Evolutionary conservation across 2,888 invertebrate genomes (phyloP).

Genomic region (Platypus cylindrus): DNA sequence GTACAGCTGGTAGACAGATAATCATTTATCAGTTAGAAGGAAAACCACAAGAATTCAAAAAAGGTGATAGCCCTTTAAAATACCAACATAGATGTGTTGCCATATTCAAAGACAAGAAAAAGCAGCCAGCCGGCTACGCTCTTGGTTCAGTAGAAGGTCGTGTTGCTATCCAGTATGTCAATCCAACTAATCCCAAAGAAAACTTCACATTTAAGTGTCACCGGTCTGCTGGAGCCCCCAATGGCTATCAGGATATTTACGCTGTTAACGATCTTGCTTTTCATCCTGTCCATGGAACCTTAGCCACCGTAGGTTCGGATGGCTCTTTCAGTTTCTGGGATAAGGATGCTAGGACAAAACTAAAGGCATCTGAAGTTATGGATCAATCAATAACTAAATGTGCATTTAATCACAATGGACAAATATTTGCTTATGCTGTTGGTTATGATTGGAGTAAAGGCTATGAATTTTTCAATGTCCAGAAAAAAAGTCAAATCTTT

Average conservation of each 20-base stretch:
- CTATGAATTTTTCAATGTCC: slow-evolving; percentile 84
- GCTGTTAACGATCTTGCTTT: slow-evolving; percentile 54
- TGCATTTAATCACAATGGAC: slow-evolving; percentile 90
- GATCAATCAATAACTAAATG: slow-evolving; percentile 89
- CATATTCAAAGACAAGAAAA: slow-evolving; percentile 91
- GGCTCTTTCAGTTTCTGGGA: slow-evolving; percentile 99
- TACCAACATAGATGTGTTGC: slow-evolving; percentile 93
- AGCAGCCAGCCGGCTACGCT: slow-evolving; percentile 85
- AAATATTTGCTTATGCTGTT: slow-evolving; percentile 94
- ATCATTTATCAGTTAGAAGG: slow-evolving; percentile 91
- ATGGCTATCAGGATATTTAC: slow-evolving; percentile 55
- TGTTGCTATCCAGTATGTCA: slow-evolving; percentile 96
- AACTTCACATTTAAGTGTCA: slow-evolving; percentile 99
- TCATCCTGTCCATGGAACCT: slow-evolving; percentile 80
- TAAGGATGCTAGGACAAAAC: slow-evolving; percentile 95
- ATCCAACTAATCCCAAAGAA: slow-evolving; percentile 88
- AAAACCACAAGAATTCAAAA: slow-evolving; percentile 85
- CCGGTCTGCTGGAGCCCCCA: slow-evolving; percentile 71
- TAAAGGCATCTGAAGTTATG: slow-evolving; percentile 91
- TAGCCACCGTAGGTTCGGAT: slow-evolving; percentile 92
- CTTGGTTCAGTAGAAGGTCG: slow-evolving; percentile 94
- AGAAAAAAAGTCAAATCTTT: slow-evolving; percentile 92
- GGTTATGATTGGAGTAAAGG: slow-evolving; percentile 99
- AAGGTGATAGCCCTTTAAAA: slow-evolving; percentile 83
- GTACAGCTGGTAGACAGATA: slow-evolving; percentile 81